Base-by-base conservation (phyloP, 1,140 invertebrate species). In the Tetragonula clypearis region DNA sequence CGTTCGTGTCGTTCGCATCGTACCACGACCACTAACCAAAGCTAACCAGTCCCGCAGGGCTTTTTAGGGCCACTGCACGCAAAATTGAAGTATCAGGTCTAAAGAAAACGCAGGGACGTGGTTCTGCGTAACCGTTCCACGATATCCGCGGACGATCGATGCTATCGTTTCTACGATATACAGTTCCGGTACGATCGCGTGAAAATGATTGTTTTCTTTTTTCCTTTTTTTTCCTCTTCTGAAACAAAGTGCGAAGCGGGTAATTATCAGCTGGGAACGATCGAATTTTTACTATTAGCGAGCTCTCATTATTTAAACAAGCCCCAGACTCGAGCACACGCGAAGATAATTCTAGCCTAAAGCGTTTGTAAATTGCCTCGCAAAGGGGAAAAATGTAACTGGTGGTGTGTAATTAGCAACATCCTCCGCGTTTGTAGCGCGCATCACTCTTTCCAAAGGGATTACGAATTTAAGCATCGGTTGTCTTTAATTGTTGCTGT, bases 1-100 rank as follows among this genome's bases (percentile, higher is more conserved):
- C 90, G 90, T 87, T 91, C 89, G 90, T 91, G 87, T 93, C 89
- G 89, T 90, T 90, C 89, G 85, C 90, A 88, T 90, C 90, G 90
- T 87, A 88, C 89, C 88, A 86, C 82, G 79, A 88, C 90, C 89
- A 79, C 89, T 90, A 90, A 88, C 90, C 89, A 90, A 90, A 90
- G 86, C 88, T 90, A 90, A 90, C 88, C 88, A 88, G 89, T 90
- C 89, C 89, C 89, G 88, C 68, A 90, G 89, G 89, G 79, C 89
- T 86, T 90, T 90, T 90, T 90, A 90, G 84, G 89, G 86, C 86
- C 85, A 79, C 82, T 89, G 89, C 89, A 77, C 89, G 81, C 89
- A 85, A 85, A 89, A 89, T 90, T 90, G 82, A 90, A 89, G 73
- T 88, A 85, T 90, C 80, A 60, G 78, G 72, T 75, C 79, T 19